phyloP scores from a whole-genome alignment of 1,140 invertebrate genomes.

The Drosophila triauraria region DNA sequence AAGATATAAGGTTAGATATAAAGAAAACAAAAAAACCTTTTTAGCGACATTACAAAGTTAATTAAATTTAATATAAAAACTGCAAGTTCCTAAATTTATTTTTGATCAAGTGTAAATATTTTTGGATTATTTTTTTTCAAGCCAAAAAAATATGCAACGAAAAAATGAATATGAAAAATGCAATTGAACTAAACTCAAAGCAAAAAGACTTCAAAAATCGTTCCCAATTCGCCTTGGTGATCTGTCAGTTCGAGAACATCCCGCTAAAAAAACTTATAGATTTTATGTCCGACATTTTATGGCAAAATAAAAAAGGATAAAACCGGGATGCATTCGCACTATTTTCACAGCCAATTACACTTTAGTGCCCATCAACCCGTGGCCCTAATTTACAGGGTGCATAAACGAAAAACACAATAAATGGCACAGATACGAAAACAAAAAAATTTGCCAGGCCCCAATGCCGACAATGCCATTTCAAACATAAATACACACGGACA shows the following conservation, averaged over 20 bases:
- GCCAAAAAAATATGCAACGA: too few species aligned
- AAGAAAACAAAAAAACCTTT: not conserved
- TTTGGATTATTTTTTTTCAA: not conserved
- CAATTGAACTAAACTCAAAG: not conserved
- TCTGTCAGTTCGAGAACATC: not conserved
- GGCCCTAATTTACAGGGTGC: constrained; percentile 24
- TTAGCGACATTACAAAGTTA: not conserved
- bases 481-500: constrained; percentile 43
- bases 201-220: not conserved
- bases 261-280: not conserved
- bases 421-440: constrained; percentile 49
- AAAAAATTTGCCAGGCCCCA: constrained; percentile 53
- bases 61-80: not conserved
- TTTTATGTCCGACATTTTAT: constrained; percentile 8
- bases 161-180: not conserved
- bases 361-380: constrained; percentile 6
- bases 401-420: constrained; percentile 52
- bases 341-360: constrained; percentile 12
- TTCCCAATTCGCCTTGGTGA: not conserved
- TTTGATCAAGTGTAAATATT: too few species aligned
- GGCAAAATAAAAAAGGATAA: constrained; percentile 9
- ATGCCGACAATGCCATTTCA: constrained; percentile 56
- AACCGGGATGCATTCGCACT: constrained; percentile 2
- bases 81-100: too few species aligned
- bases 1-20: too few species aligned